These are phyloP conservation scores for Mormyrops attenuatus DNA, from an alignment of 2,797 vertebrate species.

Conservation along the genomic window DNA sequence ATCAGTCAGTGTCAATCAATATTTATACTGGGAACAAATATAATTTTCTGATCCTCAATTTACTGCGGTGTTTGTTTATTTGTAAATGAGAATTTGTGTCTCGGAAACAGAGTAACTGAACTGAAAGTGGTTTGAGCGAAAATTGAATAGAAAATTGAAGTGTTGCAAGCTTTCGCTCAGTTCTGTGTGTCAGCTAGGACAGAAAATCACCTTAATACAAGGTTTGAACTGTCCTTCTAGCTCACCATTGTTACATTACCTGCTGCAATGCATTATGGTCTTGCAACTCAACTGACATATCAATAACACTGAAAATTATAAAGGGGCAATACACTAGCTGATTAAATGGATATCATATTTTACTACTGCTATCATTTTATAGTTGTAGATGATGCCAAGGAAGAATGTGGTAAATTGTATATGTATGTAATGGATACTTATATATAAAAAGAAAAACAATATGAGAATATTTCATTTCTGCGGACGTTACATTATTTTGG, in stretches of 20 bases:
- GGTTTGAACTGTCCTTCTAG: neutral
- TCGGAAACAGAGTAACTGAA: neutral
- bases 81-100: neutral
- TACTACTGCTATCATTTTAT: neutral
- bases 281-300: neutral
- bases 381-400: neutral
- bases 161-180: neutral
- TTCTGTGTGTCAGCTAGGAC: neutral
- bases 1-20: neutral
- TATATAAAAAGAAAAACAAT: neutral
- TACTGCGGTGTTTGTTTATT: neutral
- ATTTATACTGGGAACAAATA: neutral
- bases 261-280: slow-evolving; percentile 4
- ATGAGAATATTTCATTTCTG: neutral
- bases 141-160: neutral
- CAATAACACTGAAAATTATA: neutral
- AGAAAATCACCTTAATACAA: neutral
- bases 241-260: neutral
- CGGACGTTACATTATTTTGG: neutral
- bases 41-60: neutral
- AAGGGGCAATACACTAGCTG: neutral
- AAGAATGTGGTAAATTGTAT: neutral
- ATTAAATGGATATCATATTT: neutral
- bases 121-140: neutral
- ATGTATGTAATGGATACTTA: neutral